Evolutionary conservation across 1,140 invertebrate species (phyloP).

Genomic region (Euwallacea similis): DNA sequence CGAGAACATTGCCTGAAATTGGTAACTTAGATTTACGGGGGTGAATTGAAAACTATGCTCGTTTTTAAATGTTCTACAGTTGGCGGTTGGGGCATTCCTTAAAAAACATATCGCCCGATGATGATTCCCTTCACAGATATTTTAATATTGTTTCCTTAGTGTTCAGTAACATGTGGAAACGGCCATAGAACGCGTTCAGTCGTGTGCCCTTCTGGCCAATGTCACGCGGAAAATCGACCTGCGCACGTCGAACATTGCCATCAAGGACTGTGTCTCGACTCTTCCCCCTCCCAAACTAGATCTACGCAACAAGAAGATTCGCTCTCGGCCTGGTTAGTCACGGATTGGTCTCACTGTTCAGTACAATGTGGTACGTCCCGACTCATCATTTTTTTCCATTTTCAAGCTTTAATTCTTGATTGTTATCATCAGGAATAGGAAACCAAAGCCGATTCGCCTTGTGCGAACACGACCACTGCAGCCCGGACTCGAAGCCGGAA

Average conservation of each 20-base stretch:
- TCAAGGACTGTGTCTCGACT: slow-evolving; percentile 52
- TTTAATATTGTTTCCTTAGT: slow-evolving; percentile 50
- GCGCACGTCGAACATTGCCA: slow-evolving; percentile 59
- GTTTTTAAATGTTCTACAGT: too few relatives aligned
- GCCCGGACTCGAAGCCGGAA: slow-evolving; percentile 58
- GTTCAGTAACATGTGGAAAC: slow-evolving; percentile 69
- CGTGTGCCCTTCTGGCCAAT: slow-evolving; percentile 47
- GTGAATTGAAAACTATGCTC: too few relatives aligned
- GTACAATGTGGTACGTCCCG: slow-evolving; percentile 55
- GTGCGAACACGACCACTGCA: slow-evolving; percentile 58
- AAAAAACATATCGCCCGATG: too few relatives aligned
- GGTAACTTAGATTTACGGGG: too few relatives aligned
- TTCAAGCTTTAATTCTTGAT: background rate
- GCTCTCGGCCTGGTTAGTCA: slow-evolving; percentile 52
- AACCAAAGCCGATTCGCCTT: slow-evolving; percentile 59
- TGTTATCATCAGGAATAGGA: slow-evolving; percentile 51
- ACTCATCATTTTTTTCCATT: background rate
- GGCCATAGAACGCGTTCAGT: slow-evolving; percentile 61
- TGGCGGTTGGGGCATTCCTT: too few relatives aligned
- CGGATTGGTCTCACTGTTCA: slow-evolving; percentile 57
- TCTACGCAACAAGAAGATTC: background rate
- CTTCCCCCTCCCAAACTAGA: slow-evolving; percentile 8
- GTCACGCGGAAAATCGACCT: slow-evolving; percentile 50
- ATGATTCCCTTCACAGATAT: background rate
- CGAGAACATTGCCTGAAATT: too few relatives aligned